Evolutionary conservation across 1,140 invertebrate species (phyloP).

Genomic region (Macrobrachium rosenbergii): DNA sequence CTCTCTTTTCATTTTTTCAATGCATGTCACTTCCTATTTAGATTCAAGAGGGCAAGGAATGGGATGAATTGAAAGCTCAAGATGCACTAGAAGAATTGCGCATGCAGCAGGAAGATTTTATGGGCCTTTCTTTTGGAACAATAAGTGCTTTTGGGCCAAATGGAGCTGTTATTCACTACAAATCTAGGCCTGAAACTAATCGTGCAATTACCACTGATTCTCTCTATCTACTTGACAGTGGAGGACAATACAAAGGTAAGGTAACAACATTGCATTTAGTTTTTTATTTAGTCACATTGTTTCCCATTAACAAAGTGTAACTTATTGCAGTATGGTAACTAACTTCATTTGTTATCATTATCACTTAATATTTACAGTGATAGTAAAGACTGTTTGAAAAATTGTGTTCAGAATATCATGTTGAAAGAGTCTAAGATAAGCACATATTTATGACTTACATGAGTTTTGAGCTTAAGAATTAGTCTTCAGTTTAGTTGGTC

Average conservation of each 20-base stretch:
- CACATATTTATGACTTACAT: too few species aligned
- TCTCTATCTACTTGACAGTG: conserved; percentile 93
- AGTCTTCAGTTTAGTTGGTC: background rate
- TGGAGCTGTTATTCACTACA: conserved; percentile 93
- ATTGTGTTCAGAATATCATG: too few species aligned
- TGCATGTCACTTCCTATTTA: background rate
- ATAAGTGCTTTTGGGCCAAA: conserved; percentile 91
- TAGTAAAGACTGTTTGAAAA: too few species aligned
- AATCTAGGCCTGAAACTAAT: conserved; percentile 81
- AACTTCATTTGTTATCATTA: too few species aligned
- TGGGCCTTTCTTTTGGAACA: conserved; percentile 86
- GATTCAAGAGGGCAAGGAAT: conserved; percentile 68
- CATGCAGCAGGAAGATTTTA: conserved; percentile 75
- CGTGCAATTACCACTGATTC: conserved; percentile 79
- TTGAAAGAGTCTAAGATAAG: too few species aligned
- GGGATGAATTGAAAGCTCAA: conserved; percentile 81
- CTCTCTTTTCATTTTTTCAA: background rate
- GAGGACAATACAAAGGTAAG: conserved; percentile 77
- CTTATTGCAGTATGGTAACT: too few species aligned
- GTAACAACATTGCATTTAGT: background rate
- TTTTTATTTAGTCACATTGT: background rate
- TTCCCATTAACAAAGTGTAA: too few species aligned
- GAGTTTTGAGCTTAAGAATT: background rate
- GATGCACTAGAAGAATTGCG: conserved; percentile 78
- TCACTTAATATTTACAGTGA: too few species aligned